Base-by-base conservation (phyloP, 2,888 invertebrate species). In the Brachypalpus laphriformis region DNA sequence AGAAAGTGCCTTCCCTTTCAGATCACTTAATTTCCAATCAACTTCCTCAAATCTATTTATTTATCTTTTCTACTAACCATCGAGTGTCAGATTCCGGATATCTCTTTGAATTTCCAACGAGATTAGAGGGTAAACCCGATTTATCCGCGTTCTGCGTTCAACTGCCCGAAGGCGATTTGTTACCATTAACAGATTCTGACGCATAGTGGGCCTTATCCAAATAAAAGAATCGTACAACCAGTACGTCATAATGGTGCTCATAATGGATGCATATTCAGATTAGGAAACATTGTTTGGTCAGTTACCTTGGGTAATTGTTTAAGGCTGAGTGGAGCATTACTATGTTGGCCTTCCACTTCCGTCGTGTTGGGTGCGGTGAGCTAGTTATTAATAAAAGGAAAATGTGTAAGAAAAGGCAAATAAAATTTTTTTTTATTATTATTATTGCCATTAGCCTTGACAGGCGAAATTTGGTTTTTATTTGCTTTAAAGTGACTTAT, bases 81-180 rank as follows among this genome's bases (percentile, higher is more conserved):
- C 1, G 5, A n/a, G 9, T 31, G 49, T 25, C 65, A 66, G 37
- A 37, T 49, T 34, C 22, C 51, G 49, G 65, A 70, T 70, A 42
- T 76, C 18, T 37, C 20, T 34, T 59, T 71, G 11, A 71, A 47
- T 14, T 37, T 49, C 25, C 14, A 59, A 34, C 49, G 40, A 40
- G 40, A 49, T 66, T 25, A 75, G 8, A 56, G 28, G 34, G 4
- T 6, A 57, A 14, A 20, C 56, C 56, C 65, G 45, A 56, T 45
- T 65, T 40, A 28, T 66, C 76, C 25, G 25, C 14, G 14, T 49
- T 68, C 51, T 59, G 40, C 37, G 61, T 77, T 54, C 45, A 70
- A 14, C 59, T 77, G 77, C 40, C 61, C 70, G 14, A n/a, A 54
- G 61, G 54, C 70, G 45, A 77, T 77, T 70, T 70, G 51, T 68